Conservation (phyloP, 2,888 invertebrate species). For the Chloromyia formosa region DNA sequence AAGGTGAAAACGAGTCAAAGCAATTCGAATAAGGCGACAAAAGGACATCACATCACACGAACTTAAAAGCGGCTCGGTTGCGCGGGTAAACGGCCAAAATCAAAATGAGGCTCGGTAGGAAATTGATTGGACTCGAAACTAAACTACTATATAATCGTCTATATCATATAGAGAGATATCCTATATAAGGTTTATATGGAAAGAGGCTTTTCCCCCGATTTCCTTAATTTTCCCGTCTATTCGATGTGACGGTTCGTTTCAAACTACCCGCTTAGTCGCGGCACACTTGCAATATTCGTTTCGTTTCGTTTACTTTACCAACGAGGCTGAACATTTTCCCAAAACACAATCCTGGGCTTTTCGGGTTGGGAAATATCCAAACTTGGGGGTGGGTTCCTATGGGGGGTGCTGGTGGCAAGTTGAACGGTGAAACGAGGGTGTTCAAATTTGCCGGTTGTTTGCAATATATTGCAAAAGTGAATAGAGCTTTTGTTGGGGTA, state of each 20-base stretch:
- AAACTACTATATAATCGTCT: neutral
- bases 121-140: constrained; percentile 11
- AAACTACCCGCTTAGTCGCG: constrained; percentile 19
- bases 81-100: neutral
- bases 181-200: neutral
- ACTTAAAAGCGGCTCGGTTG: neutral
- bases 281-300: neutral
- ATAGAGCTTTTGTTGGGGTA: no score
- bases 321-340: constrained; percentile 22
- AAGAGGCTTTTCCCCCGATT: constrained; percentile 18
- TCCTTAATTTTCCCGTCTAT: constrained; percentile 27
- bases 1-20: neutral
- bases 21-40: neutral
- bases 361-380: neutral
- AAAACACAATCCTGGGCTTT: constrained; percentile 26
- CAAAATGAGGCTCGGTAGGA: neutral
- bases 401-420: no score
- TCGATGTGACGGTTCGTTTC: constrained; percentile 40
- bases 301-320: neutral
- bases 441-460: constrained; percentile 18
- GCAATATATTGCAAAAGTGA: no score
- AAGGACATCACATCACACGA: constrained; percentile 2
- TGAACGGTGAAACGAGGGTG: neutral
- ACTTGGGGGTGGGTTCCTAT: neutral
- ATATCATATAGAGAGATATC: neutral